Conservation (phyloP, 1,140 invertebrate species). For the Trichonephila clavipes region DNA sequence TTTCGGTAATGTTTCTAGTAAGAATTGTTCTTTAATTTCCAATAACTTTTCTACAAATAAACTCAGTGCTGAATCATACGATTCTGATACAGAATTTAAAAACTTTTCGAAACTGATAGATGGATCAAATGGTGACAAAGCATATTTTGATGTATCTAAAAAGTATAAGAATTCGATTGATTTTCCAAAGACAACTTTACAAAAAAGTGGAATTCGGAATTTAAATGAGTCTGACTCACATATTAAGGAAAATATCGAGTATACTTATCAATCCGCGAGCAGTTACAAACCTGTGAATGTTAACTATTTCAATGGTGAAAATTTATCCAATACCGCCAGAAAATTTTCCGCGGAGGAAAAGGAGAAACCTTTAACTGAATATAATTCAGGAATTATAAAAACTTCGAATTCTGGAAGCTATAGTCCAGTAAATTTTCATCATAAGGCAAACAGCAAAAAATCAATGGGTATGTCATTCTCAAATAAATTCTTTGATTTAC, state of each 20-base stretch:
- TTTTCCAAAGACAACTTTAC: neutral
- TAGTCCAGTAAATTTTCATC: neutral
- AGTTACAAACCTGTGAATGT: neutral
- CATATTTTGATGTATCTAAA: neutral
- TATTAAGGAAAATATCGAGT: neutral
- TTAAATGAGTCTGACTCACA: neutral
- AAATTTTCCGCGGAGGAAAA: neutral
- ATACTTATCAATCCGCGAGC: neutral
- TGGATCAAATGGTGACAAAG: neutral
- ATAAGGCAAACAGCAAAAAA: neutral
- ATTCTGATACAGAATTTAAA: neutral
- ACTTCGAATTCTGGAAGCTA: neutral
- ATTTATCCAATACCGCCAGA: neutral
- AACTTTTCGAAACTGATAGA: neutral
- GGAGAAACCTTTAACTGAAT: neutral
- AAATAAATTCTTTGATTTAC: neutral
- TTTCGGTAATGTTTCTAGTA: neutral
- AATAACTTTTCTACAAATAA: neutral
- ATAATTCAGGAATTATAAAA: neutral
- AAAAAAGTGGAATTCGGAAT: neutral
- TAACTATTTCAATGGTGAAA: neutral
- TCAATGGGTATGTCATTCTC: neutral
- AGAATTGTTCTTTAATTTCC: neutral
- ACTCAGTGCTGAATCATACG: neutral
- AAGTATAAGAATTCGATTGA: neutral